These are phyloP conservation scores for Tupiocoris notatus DNA, from an alignment of 2,888 invertebrate genomes.

Conservation along the genomic window DNA sequence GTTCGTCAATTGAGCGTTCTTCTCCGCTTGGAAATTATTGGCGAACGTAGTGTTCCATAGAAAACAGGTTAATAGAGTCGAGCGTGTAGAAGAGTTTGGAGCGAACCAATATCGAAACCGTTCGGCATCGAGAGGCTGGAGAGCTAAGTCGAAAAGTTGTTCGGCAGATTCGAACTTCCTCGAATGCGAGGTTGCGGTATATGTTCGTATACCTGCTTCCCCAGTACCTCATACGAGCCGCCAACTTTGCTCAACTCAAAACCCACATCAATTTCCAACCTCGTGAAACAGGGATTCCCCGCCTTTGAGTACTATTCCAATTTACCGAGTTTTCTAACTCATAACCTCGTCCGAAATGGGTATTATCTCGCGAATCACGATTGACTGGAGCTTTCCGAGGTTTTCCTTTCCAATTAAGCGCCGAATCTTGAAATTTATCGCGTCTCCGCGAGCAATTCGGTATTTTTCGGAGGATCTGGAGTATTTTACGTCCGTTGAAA, in stretches of 20 bases:
- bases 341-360: not conserved
- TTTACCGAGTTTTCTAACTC: not conserved
- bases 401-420: not conserved
- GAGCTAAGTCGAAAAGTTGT: not conserved
- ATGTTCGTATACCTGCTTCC: not conserved
- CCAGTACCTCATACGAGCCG: not conserved
- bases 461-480: too few species aligned
- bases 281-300: not conserved
- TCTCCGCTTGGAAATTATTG: too few species aligned
- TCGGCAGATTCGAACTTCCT: not conserved
- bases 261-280: not conserved
- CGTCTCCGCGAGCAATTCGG: too few species aligned
- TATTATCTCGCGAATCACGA: not conserved
- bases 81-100: not conserved
- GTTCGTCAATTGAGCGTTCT: too few species aligned
- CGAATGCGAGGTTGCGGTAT: too few species aligned
- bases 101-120: not conserved
- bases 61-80: too few species aligned
- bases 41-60: too few species aligned
- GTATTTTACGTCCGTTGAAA: too few species aligned
- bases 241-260: not conserved
- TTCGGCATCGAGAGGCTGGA: not conserved
- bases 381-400: not conserved
- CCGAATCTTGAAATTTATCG: too few species aligned
- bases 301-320: not conserved